phyloP scores from a whole-genome alignment of 2,797 vertebrate species.

The Lagorchestes hirsutus region DNA sequence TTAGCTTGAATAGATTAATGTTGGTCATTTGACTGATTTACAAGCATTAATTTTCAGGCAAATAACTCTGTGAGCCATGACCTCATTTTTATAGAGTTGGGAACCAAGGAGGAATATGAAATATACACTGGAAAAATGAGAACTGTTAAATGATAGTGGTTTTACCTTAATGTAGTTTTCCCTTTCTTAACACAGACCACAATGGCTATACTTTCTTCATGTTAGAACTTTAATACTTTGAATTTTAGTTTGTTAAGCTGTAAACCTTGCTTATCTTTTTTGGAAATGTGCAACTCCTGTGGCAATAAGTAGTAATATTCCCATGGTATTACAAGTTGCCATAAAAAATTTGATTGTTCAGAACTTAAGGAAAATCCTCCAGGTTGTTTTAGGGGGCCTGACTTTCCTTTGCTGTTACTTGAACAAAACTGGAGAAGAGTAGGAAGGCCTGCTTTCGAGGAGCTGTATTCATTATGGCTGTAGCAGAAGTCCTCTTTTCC shows the following conservation, averaged over 20 bases:
- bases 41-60: not conserved
- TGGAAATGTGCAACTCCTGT: conserved; percentile 58
- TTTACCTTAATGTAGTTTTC: conserved; percentile 67
- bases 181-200: conserved; percentile 61
- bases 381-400: conserved; percentile 52
- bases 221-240: conserved; percentile 51
- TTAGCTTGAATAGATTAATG: not conserved
- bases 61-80: not conserved
- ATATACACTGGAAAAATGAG: conserved; percentile 56
- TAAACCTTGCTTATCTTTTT: conserved; percentile 60
- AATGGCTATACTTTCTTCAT: conserved; percentile 69
- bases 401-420: conserved; percentile 51
- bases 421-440: conserved; percentile 53
- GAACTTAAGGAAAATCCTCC: conserved; percentile 62
- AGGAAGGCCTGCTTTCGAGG: conserved; percentile 60
- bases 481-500: conserved; percentile 48
- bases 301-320: conserved; percentile 64
- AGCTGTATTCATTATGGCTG: conserved; percentile 59
- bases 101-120: conserved; percentile 62
- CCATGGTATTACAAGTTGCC: conserved; percentile 51
- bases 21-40: not conserved
- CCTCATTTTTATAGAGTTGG: conserved; percentile 30
- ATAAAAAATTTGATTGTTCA: conserved; percentile 64
- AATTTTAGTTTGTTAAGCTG: conserved; percentile 72
- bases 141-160: conserved; percentile 61